Evolutionary conservation across 2,113 vertebrate species (phyloP).

Genomic region (Plestiodon gilberti): DNA sequence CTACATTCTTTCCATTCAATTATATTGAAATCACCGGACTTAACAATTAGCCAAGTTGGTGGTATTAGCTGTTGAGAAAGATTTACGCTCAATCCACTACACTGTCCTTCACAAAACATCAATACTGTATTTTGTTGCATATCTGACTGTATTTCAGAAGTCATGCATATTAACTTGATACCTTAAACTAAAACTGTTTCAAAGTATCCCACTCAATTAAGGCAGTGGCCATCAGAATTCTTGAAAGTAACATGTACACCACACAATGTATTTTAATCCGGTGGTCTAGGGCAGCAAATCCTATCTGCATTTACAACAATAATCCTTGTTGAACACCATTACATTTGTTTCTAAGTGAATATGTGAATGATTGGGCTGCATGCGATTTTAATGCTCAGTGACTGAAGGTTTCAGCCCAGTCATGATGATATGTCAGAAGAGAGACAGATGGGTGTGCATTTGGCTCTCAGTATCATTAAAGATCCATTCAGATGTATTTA

Average conservation of each 20-base stretch:
- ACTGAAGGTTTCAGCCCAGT: background rate
- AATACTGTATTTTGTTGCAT: slow-evolving; percentile 23
- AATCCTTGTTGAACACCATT: background rate
- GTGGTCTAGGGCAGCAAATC: background rate
- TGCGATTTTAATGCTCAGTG: background rate
- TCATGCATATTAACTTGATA: slow-evolving; percentile 43
- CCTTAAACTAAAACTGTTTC: slow-evolving; percentile 41
- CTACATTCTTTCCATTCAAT: slow-evolving; percentile 67
- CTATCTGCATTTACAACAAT: background rate
- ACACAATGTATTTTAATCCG: background rate
- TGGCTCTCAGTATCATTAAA: slow-evolving; percentile 2
- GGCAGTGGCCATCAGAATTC: background rate
- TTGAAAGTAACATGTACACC: background rate
- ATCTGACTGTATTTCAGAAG: slow-evolving; percentile 32
- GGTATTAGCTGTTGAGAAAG: slow-evolving; percentile 55
- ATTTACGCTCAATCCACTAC: slow-evolving; percentile 52
- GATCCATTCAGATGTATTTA: slow-evolving; percentile 21
- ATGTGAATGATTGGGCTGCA: background rate
- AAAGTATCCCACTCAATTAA: slow-evolving; percentile 22
- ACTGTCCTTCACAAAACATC: slow-evolving; percentile 52
- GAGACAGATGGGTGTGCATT: slow-evolving; percentile 27
- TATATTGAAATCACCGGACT: slow-evolving; percentile 68
- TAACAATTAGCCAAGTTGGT: slow-evolving; percentile 67
- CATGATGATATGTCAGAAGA: slow-evolving; percentile 21
- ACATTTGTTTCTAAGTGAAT: background rate